Percentiles rank a stretch among this genome's conserved stretches.
Conservation (phyloP, 2,797 vertebrate species). For the Ctenopoma kingsleyae region DNA sequence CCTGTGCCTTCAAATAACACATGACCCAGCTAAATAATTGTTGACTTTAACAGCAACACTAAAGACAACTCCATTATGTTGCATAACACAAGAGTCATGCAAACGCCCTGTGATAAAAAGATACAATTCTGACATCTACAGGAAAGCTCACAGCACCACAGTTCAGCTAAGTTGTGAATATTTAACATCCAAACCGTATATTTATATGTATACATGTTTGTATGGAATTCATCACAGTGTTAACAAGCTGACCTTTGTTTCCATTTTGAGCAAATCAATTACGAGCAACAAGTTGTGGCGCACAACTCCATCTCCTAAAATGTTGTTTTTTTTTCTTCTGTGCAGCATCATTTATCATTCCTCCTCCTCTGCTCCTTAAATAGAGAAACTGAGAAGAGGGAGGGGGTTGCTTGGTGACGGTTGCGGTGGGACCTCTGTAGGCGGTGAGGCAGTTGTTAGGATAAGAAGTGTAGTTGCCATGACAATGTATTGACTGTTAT, state of each 20-base stretch:
- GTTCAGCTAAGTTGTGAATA: not conserved
- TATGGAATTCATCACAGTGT: not conserved
- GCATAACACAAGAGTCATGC: constrained; percentile 45
- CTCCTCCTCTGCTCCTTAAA: constrained; percentile 81
- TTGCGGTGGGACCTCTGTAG: constrained; percentile 83
- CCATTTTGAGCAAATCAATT: constrained; percentile 25
- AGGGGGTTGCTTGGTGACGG: constrained; percentile 83
- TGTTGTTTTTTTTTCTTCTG: constrained; percentile 12
- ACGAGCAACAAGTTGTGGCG: constrained; percentile 28
- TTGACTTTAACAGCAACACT: constrained; percentile 46
- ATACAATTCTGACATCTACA: constrained; percentile 61
- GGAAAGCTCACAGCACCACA: constrained; percentile 37
- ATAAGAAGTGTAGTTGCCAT: constrained; percentile 81
- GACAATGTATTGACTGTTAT: constrained; percentile 78
- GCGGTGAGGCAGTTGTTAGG: constrained; percentile 81
- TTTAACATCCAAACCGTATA: constrained; percentile 7
- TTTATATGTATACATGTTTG: not conserved
- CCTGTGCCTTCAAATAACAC: constrained; percentile 60
- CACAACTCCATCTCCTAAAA: constrained; percentile 26
- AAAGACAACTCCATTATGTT: constrained; percentile 34
- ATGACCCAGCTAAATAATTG: constrained; percentile 46
- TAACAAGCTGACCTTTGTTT: constrained; percentile 1
- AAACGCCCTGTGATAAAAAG: constrained; percentile 16
- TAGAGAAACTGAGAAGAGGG: constrained; percentile 74
- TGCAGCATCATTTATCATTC: constrained; percentile 69